phyloP scores from a whole-genome alignment of 2,888 invertebrate genomes.

The Gymnoscelis rufifasciata region DNA sequence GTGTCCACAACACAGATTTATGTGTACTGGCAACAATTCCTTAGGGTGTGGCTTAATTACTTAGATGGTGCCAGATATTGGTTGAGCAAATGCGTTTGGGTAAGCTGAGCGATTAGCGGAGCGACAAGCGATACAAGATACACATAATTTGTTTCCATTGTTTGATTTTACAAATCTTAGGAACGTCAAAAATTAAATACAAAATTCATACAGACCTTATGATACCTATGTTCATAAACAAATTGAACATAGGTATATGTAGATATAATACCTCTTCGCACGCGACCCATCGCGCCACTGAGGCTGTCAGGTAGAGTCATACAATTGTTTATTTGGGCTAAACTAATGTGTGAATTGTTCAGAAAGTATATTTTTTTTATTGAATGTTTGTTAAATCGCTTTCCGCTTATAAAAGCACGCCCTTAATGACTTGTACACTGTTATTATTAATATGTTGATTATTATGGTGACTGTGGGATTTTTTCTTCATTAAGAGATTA shows the following conservation, averaged over 20 bases:
- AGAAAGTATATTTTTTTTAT: neutral
- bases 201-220: too few relatives aligned
- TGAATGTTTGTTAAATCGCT: neutral
- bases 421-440: conserved; percentile 20
- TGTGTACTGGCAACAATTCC: conserved; percentile 5
- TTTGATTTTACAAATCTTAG: too few relatives aligned
- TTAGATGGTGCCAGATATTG: conserved; percentile 5
- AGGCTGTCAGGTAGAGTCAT: too few relatives aligned
- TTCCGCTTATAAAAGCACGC: neutral
- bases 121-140: too few relatives aligned
- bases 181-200: too few relatives aligned
- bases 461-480: conserved; percentile 16
- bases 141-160: too few relatives aligned
- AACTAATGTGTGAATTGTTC: too few relatives aligned
- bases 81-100: neutral
- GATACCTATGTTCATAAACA: too few relatives aligned
- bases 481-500: conserved; percentile 11
- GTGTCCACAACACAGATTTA: neutral
- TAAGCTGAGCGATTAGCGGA: conserved; percentile 9
- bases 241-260: too few relatives aligned
- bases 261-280: too few relatives aligned
- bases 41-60: conserved; percentile 18
- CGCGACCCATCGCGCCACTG: too few relatives aligned
- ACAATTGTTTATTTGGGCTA: too few relatives aligned
- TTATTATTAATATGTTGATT: conserved; percentile 13